phyloP scores from a whole-genome alignment of 1,140 invertebrate genomes.

The Microplitis mediator region DNA sequence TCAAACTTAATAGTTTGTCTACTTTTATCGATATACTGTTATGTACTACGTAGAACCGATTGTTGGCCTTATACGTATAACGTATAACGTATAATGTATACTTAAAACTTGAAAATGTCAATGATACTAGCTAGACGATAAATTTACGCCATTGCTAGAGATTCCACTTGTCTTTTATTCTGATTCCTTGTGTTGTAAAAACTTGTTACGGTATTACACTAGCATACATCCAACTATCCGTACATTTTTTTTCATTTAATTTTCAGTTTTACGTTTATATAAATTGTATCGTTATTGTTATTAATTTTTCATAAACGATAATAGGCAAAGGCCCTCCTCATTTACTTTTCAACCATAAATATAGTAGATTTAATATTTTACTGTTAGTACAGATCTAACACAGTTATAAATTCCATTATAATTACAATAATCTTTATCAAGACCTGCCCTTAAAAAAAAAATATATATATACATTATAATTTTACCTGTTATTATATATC shows the following conservation, averaged over 20 bases:
- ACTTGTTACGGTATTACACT: conserved; percentile 11
- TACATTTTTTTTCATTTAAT: not conserved
- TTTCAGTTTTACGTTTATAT: not conserved
- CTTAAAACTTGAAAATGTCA: conserved; percentile 8
- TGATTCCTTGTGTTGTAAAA: conserved; percentile 1
- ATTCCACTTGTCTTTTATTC: conserved; percentile 10
- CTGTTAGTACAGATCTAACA: too few relatives aligned
- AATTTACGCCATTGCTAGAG: conserved; percentile 22
- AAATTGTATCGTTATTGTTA: not conserved
- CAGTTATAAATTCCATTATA: too few relatives aligned
- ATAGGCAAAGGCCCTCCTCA: not conserved
- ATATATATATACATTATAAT: too few relatives aligned
- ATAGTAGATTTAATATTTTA: too few relatives aligned
- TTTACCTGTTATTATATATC: too few relatives aligned
- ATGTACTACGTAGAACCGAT: too few relatives aligned
- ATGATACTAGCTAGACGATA: conserved; percentile 18
- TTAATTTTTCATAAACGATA: not conserved
- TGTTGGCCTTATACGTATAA: not conserved
- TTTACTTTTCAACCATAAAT: too few relatives aligned
- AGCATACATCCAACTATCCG: conserved; percentile 10
- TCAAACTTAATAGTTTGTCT: too few relatives aligned
- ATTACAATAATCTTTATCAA: too few relatives aligned
- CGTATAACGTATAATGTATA: not conserved
- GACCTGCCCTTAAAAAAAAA: too few relatives aligned
- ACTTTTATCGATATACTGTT: too few relatives aligned